Conservation (phyloP, 2,797 vertebrate genomes). For the Myotis planiceps region DNA sequence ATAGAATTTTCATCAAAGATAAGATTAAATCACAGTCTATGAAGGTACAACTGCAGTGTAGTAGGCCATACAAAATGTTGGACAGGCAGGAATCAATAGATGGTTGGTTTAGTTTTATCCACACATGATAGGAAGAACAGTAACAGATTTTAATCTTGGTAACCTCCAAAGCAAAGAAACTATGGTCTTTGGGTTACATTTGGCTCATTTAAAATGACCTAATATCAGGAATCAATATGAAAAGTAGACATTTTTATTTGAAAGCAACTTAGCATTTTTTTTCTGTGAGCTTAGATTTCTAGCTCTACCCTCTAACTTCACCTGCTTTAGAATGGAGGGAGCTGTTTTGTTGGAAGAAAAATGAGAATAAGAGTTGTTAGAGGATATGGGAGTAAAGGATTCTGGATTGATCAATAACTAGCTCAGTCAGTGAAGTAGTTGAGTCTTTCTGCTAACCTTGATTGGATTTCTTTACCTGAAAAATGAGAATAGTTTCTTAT, state of each 20-base stretch:
- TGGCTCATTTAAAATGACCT: not conserved
- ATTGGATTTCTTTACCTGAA: not conserved
- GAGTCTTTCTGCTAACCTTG: not conserved
- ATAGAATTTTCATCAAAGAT: not conserved
- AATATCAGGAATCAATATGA: not conserved
- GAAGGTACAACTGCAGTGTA: not conserved
- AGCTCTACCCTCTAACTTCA: not conserved
- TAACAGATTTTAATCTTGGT: slow-evolving; percentile 30
- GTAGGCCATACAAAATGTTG: not conserved
- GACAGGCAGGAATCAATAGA: not conserved
- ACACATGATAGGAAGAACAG: slow-evolving; percentile 56
- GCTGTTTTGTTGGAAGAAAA: not conserved
- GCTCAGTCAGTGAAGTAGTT: not conserved
- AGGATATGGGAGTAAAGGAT: not conserved
- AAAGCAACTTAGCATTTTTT: not conserved
- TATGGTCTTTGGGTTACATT: not conserved
- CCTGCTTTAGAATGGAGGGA: not conserved
- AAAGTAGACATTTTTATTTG: not conserved
- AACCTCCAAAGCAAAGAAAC: not conserved
- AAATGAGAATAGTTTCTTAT: not conserved
- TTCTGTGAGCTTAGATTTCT: not conserved
- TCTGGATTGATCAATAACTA: not conserved
- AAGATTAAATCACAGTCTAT: not conserved
- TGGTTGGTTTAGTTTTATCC: not conserved
- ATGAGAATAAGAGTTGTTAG: not conserved